Evolutionary conservation across 2,888 invertebrate genomes (phyloP).

Genomic region (Caradrina kadenii): DNA sequence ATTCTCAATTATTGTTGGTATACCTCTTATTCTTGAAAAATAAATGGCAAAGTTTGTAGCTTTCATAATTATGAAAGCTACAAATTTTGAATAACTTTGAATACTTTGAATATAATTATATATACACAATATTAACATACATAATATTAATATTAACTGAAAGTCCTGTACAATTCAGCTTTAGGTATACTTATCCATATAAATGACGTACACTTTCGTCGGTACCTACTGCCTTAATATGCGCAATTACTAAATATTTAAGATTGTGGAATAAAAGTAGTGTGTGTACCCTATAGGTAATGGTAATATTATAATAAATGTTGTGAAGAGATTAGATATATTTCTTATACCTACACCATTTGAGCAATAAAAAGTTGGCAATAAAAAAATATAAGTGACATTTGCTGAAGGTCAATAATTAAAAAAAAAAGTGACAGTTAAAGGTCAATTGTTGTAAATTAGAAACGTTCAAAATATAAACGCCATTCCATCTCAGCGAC

Average conservation of each 20-base stretch:
- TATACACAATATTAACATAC: too few relatives aligned
- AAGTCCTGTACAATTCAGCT: not conserved
- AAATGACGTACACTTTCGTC: constrained; percentile 39
- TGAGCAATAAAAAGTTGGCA: constrained; percentile 3
- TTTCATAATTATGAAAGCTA: not conserved
- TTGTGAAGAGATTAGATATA: constrained; percentile 32
- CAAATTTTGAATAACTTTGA: too few relatives aligned
- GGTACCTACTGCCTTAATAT: constrained; percentile 58
- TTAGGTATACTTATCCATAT: not conserved
- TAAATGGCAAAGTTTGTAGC: constrained; percentile 6
- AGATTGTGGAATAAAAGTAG: constrained; percentile 11
- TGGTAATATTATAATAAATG: constrained; percentile 16
- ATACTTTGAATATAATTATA: too few relatives aligned
- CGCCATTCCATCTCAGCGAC: too few relatives aligned
- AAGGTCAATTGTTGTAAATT: too few relatives aligned
- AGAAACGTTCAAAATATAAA: too few relatives aligned
- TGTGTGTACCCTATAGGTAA: constrained; percentile 1
- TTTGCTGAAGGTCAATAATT: not conserved
- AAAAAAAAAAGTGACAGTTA: too few relatives aligned
- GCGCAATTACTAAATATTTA: constrained; percentile 16
- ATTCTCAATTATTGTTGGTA: constrained; percentile 8
- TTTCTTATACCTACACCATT: constrained; percentile 24
- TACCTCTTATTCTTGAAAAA: constrained; percentile 4
- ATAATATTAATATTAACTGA: not conserved
- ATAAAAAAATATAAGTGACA: not conserved